These are phyloP conservation scores for Cygnus olor DNA, from an alignment of 2,797 vertebrate genomes.

Conservation along the genomic window DNA sequence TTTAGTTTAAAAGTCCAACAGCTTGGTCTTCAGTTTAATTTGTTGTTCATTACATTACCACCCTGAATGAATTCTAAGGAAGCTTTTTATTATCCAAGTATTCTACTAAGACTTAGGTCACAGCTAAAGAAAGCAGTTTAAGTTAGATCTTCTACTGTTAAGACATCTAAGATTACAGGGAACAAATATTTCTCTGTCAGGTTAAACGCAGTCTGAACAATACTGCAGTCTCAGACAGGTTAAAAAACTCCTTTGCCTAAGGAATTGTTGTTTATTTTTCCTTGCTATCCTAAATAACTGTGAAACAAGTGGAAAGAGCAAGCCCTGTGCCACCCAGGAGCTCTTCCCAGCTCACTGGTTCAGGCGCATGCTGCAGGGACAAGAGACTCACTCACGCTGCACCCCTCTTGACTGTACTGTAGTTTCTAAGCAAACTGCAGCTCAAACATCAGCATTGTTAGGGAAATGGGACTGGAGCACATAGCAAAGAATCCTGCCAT, in stretches of 20 bases:
- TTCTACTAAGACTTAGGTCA: slow-evolving; percentile 22
- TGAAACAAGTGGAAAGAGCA: neutral
- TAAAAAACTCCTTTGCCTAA: neutral
- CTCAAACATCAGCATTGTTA: rapidly evolving
- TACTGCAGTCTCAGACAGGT: neutral
- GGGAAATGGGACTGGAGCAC: neutral
- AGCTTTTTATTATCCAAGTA: neutral
- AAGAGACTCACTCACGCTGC: rapidly evolving
- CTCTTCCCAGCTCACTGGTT: neutral
- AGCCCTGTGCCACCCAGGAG: neutral
- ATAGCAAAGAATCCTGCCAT: neutral
- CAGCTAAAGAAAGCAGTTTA: slow-evolving; percentile 2
- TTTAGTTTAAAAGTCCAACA: slow-evolving; percentile 5
- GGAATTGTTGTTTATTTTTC: neutral
- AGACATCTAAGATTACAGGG: neutral
- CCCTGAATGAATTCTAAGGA: slow-evolving; percentile 22
- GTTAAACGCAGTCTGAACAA: neutral
- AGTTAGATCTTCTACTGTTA: slow-evolving; percentile 6
- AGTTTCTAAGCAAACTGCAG: neutral
- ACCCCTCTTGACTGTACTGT: neutral
- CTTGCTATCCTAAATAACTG: neutral
- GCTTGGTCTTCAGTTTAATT: slow-evolving; percentile 19
- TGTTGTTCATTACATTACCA: neutral
- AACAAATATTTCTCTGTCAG: slow-evolving; percentile 14
- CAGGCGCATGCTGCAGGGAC: neutral